Evolutionary conservation across 2,113 vertebrate genomes (phyloP).

Genomic region (Maccullochella peelii): DNA sequence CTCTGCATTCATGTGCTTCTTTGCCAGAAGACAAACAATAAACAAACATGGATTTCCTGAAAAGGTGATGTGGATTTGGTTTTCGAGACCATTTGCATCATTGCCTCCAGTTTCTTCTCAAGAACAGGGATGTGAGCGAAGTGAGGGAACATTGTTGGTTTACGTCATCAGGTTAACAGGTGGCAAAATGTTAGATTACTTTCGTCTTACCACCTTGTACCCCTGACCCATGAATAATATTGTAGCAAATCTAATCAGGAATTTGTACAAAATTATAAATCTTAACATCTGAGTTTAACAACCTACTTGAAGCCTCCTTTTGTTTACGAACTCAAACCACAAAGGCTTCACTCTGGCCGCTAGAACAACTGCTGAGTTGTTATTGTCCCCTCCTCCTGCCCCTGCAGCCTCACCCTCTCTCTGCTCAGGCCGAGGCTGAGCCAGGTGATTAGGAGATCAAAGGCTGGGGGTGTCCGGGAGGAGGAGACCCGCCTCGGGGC

Average conservation of each 20-base stretch:
- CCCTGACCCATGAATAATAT: not conserved
- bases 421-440: slow-evolving; percentile 24
- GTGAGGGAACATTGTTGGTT: not conserved
- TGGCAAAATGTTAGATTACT: not conserved
- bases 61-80: slow-evolving; percentile 19
- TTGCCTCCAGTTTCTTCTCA: not conserved
- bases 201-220: too few species aligned
- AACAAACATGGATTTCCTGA: slow-evolving; percentile 18
- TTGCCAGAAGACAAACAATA: slow-evolving; percentile 5
- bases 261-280: not conserved
- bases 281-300: not conserved
- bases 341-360: not conserved
- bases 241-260: not conserved
- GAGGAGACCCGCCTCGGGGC: slow-evolving; percentile 47
- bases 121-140: not conserved
- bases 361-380: slow-evolving; percentile 43
- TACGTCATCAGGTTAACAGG: not conserved
- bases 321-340: not conserved
- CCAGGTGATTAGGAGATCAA: slow-evolving; percentile 75
- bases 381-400: slow-evolving; percentile 35
- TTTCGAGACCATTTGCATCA: not conserved
- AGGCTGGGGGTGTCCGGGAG: slow-evolving; percentile 53
- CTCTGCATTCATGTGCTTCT: slow-evolving; percentile 4
- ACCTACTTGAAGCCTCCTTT: not conserved
- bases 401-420: slow-evolving; percentile 46